Conservation (phyloP, 1,140 invertebrate genomes). For the Cyclargus thomasi region DNA sequence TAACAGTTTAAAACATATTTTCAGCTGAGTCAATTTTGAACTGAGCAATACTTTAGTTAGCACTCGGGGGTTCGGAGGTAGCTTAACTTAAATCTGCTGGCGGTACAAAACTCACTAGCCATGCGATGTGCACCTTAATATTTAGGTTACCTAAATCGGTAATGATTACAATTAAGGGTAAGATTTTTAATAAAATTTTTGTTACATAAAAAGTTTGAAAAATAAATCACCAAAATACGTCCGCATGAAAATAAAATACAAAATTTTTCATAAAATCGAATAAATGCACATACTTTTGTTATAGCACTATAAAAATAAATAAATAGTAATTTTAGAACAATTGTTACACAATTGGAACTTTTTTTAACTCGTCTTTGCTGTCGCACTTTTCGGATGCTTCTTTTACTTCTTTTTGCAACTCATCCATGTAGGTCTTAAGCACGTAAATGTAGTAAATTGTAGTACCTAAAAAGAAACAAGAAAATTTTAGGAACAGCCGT, state of each 20-base stretch:
- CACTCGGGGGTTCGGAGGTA: neutral
- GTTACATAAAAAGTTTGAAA: too few relatives aligned
- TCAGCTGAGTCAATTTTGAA: slow-evolving; percentile 10
- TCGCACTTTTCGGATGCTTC: neutral
- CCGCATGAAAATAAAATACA: too few relatives aligned
- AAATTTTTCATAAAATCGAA: neutral
- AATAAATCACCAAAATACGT: too few relatives aligned
- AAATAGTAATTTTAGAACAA: too few relatives aligned
- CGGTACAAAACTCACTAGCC: neutral
- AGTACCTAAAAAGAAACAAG: neutral
- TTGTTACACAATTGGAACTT: neutral
- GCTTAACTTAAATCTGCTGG: neutral
- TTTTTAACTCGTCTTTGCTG: neutral
- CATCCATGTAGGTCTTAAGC: neutral
- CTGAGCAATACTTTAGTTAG: slow-evolving; percentile 1
- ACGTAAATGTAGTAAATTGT: neutral
- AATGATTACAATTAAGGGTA: too few relatives aligned
- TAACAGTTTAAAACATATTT: slow-evolving; percentile 8
- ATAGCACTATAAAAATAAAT: too few relatives aligned
- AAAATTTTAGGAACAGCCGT: neutral
- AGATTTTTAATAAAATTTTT: too few relatives aligned
- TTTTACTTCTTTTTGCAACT: neutral
- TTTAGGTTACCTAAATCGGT: too few relatives aligned
- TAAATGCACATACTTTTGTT: neutral
- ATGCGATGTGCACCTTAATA: too few relatives aligned